Conservation (phyloP, 2,797 vertebrate genomes). For the Eremophila alpestris region DNA sequence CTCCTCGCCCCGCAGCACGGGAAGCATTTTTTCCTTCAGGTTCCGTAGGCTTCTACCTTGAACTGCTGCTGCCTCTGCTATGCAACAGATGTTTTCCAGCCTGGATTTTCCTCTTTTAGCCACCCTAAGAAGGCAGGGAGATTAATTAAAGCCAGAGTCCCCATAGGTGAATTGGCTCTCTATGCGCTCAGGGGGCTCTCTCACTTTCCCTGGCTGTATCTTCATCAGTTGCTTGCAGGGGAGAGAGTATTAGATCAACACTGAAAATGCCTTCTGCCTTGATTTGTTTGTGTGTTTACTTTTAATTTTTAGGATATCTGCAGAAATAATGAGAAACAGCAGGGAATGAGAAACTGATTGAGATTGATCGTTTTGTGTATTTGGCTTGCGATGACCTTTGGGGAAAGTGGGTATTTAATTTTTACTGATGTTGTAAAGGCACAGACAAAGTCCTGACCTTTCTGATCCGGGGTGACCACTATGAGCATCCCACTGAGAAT, state of each 20-base stretch:
- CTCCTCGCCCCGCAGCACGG: background rate
- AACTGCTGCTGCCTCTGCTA: background rate
- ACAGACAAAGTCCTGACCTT: slow-evolving; percentile 56
- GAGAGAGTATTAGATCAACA: background rate
- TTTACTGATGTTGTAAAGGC: slow-evolving; percentile 64
- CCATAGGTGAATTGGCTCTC: background rate
- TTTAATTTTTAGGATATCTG: slow-evolving; percentile 41
- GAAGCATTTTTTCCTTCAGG: background rate
- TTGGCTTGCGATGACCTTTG: slow-evolving; percentile 37
- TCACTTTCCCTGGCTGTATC: background rate
- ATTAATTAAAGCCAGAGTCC: slow-evolving; percentile 35
- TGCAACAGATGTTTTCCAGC: slow-evolving; percentile 34
- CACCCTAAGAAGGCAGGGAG: slow-evolving; percentile 22
- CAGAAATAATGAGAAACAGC: slow-evolving; percentile 47
- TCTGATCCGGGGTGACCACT: slow-evolving; percentile 48
- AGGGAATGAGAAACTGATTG: background rate
- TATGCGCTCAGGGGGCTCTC: fast-evolving
- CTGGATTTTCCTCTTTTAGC: slow-evolving; percentile 36
- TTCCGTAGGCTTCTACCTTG: background rate
- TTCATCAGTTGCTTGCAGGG: background rate
- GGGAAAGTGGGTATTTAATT: slow-evolving; percentile 56
- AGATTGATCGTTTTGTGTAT: slow-evolving; percentile 9
- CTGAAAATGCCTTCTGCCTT: background rate
- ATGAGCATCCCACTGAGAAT: slow-evolving; percentile 61
- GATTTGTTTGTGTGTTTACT: slow-evolving; percentile 15